These are phyloP conservation scores for Volucella bombylans DNA, from an alignment of 2,888 invertebrate species.

Conservation along the genomic window DNA sequence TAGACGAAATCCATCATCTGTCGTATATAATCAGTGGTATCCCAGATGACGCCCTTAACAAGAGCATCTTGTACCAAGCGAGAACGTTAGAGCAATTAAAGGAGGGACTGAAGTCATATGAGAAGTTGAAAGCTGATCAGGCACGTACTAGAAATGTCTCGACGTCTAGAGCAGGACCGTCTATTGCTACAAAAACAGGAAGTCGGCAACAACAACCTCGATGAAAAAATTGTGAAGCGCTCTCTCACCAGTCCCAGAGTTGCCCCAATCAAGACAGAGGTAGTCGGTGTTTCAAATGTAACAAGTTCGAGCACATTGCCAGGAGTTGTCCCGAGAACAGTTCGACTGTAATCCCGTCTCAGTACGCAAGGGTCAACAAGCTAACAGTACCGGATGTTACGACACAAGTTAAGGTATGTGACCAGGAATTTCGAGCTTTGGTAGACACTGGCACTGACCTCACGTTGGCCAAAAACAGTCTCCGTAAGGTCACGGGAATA, in stretches of 20 bases:
- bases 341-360: no score
- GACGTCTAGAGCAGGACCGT: no score
- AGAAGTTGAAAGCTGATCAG: constrained; percentile 18
- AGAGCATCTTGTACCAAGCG: no score
- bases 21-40: constrained; percentile 21
- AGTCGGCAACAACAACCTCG: neutral
- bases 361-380: constrained; percentile 23
- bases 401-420: constrained; percentile 11
- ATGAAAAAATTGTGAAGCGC: constrained; percentile 32
- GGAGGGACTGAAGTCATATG: no score
- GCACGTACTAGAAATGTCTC: neutral
- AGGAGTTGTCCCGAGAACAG: constrained; percentile 25
- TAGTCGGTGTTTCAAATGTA: constrained; percentile 50
- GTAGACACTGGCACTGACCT: constrained; percentile 34
- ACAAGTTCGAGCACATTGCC: constrained; percentile 40
- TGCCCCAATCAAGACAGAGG: constrained; percentile 39
- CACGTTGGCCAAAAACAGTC: constrained; percentile 23
- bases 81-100: no score
- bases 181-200: constrained; percentile 8
- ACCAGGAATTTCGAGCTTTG: neutral
- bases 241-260: constrained; percentile 8
- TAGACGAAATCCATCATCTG: constrained; percentile 27
- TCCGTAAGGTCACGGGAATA: no score
- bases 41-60: constrained; percentile 19
- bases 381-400: constrained; percentile 33